Base-by-base conservation (phyloP, 2,888 invertebrate genomes). In the Lasius platythorax region DNA sequence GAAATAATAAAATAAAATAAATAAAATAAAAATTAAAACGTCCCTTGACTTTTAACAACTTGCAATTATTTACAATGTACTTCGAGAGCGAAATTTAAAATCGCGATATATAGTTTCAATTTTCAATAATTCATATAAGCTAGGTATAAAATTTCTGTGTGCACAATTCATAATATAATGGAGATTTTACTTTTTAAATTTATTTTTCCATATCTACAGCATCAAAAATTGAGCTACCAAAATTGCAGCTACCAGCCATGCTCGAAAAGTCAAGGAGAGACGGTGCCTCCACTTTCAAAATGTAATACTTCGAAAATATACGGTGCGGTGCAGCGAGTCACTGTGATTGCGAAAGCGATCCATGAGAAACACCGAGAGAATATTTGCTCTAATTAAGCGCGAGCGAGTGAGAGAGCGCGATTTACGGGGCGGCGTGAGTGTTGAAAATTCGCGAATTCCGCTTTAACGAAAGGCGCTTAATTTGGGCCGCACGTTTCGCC, bases 391-490 rank as follows among this genome's bases (percentile, higher is more conserved):
- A 86, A 89, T 89, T 89, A 87, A 89, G 81, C 86, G 61, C 61
- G 67, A 15, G 53, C 85, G 83, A 85, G 79, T 73, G 68, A 50
- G 73, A 78, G 79, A 68, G 70, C 83, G 87, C 79, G 87, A 85
- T 85, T 87, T 85, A 86, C 82, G 64, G 75, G 50, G 72, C 67
- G 56, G 68, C 23, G 70, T 53, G 87, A 87, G 72, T 53, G 66
- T 67, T 73, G 82, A 90, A 78, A 91, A 90, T 85, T 86, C 86
- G 81, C 86, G 83, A 86, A 86, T 84, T 70, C 74, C 78, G 86
- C 81, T 90, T 89, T 88, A 90, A 87, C 87, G 86, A 90, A 90
- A 85, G n/a, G 78, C 72, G 75, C 85, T 88, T 87, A 88, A 92
- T 91, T 91, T 87, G 85, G 85, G 74, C 76, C 88, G 87, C 78